A percentile compares a stretch with the other conserved stretches of the same genome.
Conservation (phyloP, 2,797 vertebrate species). For the Emydoidea blandingii region DNA sequence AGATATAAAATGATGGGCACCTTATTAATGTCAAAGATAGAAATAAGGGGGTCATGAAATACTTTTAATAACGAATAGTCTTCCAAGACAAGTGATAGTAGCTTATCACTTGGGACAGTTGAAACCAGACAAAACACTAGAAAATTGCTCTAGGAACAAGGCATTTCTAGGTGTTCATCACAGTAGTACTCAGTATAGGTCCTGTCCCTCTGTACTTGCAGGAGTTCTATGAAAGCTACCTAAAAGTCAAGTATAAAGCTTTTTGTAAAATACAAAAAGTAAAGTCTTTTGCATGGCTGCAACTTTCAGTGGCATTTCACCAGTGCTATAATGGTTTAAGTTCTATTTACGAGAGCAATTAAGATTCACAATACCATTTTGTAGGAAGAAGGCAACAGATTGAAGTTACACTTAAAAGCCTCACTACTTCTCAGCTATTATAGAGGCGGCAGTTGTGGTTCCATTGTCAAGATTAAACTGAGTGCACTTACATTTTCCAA, state of each 20-base stretch:
- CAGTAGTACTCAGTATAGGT: not conserved
- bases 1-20: not conserved
- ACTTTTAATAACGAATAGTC: not conserved
- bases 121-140: not conserved
- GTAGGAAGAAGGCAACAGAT: not conserved
- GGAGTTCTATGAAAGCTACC: not conserved
- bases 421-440: not conserved
- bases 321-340: not conserved
- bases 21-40: not conserved
- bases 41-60: not conserved
- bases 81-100: not conserved
- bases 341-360: not conserved
- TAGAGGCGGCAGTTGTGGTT: not conserved
- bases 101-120: not conserved
- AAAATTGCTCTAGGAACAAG: not conserved
- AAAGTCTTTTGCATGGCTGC: not conserved
- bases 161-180: not conserved
- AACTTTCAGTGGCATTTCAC: not conserved
- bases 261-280: not conserved
- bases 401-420: not conserved
- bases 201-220: not conserved
- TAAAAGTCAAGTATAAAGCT: not conserved
- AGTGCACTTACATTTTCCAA: not conserved
- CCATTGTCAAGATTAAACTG: not conserved
- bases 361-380: not conserved